These are phyloP conservation scores for Syngnathus floridae DNA, from an alignment of 2,113 vertebrate genomes.

Conservation along the genomic window DNA sequence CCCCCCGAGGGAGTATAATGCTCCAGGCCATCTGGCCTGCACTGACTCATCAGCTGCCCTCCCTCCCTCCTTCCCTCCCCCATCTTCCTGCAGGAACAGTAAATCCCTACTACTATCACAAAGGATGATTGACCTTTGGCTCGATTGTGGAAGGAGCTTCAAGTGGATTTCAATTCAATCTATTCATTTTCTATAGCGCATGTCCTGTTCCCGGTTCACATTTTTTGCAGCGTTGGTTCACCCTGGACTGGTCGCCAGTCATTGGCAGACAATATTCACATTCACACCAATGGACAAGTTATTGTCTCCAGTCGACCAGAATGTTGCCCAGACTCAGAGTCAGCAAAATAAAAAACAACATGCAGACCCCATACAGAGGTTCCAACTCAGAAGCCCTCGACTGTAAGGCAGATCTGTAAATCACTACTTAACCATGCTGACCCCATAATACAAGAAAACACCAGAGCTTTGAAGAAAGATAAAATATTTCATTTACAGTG, in stretches of 20 bases:
- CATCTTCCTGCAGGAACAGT: constrained; percentile 18
- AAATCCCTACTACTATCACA: constrained; percentile 31
- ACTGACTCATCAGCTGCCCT: neutral
- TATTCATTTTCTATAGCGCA: neutral
- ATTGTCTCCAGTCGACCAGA: neutral
- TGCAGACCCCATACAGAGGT: neutral
- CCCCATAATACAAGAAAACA: too few species aligned
- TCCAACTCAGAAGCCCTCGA: too few species aligned
- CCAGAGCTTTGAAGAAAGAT: too few species aligned
- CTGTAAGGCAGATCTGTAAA: too few species aligned
- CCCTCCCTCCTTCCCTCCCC: constrained; percentile 12
- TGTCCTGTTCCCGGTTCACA: neutral
- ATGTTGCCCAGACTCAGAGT: neutral
- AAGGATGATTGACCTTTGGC: constrained; percentile 31
- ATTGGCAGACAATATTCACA: neutral
- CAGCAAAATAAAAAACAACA: neutral
- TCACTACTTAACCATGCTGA: too few species aligned
- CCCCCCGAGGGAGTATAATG: constrained; percentile 41
- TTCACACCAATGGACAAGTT: neutral
- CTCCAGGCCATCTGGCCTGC: constrained; percentile 51
- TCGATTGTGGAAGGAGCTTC: constrained; percentile 12
- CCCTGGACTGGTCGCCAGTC: neutral
- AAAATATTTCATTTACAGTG: too few species aligned
- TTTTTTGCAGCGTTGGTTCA: too few species aligned
- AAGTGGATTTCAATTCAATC: constrained; percentile 19